Conservation (phyloP, 2,797 vertebrate species). For the Rhynchotus rufescens region DNA sequence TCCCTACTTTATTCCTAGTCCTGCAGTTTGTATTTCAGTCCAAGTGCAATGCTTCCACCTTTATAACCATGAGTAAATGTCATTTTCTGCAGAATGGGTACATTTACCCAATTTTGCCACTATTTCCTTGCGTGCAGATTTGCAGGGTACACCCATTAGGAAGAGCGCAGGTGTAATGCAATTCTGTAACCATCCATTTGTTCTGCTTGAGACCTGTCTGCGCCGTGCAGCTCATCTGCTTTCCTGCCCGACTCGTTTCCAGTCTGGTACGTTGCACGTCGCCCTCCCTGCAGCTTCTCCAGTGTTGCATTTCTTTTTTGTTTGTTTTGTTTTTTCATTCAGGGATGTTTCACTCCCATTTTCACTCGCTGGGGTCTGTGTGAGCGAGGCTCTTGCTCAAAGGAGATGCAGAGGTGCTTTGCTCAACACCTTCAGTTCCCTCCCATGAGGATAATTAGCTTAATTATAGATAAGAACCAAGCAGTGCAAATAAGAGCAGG, state of each 20-base stretch:
- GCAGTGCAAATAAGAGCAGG: neutral
- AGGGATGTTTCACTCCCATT: neutral
- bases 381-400: too few species aligned
- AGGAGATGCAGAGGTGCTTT: too few species aligned
- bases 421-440: neutral
- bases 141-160: rapidly evolving
- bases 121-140: rapidly evolving
- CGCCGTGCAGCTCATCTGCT: neutral
- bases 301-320: neutral
- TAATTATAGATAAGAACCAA: neutral
- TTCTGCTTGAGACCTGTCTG: neutral
- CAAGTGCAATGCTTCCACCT: neutral
- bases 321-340: too few species aligned
- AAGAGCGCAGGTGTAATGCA: neutral
- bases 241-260: neutral
- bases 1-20: neutral
- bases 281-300: neutral
- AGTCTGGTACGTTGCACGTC: neutral
- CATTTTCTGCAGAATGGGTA: neutral
- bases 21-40: neutral
- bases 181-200: neutral
- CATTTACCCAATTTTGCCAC: neutral
- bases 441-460: neutral
- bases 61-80: neutral
- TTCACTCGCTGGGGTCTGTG: slow-evolving; percentile 23